Conservation (phyloP, 92 coral and sea anemone species). For the Ricordea florida region DNA sequence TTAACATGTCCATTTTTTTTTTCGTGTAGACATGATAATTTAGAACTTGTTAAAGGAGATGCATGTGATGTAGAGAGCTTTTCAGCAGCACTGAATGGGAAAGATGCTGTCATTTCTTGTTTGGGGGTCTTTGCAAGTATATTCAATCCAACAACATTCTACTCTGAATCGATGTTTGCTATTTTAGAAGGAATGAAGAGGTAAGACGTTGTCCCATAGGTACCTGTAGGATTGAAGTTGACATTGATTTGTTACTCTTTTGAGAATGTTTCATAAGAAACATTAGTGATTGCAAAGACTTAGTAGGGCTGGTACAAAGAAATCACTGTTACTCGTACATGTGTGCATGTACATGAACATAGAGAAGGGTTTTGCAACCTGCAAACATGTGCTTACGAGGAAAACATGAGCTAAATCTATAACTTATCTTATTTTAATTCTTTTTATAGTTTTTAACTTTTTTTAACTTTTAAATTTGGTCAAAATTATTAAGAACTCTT, state of each 20-base stretch:
- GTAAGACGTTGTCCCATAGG: neutral
- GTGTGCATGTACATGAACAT: no score
- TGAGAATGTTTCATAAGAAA: neutral
- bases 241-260: neutral
- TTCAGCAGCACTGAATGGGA: conserved; percentile 63
- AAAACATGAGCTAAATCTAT: no score
- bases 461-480: no score
- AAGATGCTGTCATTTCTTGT: conserved; percentile 85
- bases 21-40: conserved; percentile 58
- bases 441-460: no score
- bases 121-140: conserved; percentile 72
- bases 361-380: no score
- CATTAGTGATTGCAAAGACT: no score
- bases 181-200: conserved; percentile 85
- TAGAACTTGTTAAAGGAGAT: conserved; percentile 78
- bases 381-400: no score
- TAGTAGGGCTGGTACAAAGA: no score
- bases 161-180: conserved; percentile 83
- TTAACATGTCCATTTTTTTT: no score
- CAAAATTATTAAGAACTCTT: no score
- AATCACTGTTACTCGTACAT: no score
- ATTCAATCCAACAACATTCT: conserved; percentile 75
- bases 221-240: neutral
- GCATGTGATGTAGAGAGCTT: conserved; percentile 82
- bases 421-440: no score